phyloP scores from a whole-genome alignment of 2,888 invertebrate species.

The Aphrophora alni region DNA sequence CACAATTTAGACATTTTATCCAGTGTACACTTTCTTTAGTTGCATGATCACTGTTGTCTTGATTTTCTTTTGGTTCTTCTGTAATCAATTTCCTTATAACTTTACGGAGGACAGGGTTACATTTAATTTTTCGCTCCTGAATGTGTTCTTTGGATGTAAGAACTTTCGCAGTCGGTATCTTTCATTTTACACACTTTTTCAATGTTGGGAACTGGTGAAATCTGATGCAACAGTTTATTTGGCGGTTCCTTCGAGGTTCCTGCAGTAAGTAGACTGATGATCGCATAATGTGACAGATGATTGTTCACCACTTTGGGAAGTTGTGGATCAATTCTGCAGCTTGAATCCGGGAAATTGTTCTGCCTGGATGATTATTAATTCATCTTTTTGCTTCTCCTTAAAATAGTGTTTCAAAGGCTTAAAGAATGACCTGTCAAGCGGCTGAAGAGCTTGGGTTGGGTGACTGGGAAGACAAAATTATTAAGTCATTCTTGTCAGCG shows the following conservation, averaged over 20 bases:
- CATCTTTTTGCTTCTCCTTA: background rate
- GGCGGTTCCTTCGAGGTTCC: background rate
- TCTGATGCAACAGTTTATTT: background rate
- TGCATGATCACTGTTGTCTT: too few relatives aligned
- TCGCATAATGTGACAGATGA: background rate
- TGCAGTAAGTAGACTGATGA: background rate
- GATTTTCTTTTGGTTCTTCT: too few relatives aligned
- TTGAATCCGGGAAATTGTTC: constrained; percentile 7
- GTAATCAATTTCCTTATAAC: too few relatives aligned
- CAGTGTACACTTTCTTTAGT: too few relatives aligned
- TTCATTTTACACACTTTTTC: too few relatives aligned
- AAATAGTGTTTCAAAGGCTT: background rate
- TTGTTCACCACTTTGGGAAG: too few relatives aligned
- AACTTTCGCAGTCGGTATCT: too few relatives aligned
- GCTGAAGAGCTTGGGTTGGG: background rate
- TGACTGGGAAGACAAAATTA: background rate
- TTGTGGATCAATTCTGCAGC: background rate
- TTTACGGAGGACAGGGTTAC: too few relatives aligned
- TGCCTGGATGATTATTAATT: background rate
- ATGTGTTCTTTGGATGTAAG: too few relatives aligned
- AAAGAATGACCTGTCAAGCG: background rate
- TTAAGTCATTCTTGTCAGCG: background rate
- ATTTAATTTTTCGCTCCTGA: too few relatives aligned
- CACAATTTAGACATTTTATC: too few relatives aligned
- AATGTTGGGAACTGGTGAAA: too few relatives aligned